Evolutionary conservation across 92 coral and sea anemone genomes (phyloP).

Genomic region (Pocillopora grandis): DNA sequence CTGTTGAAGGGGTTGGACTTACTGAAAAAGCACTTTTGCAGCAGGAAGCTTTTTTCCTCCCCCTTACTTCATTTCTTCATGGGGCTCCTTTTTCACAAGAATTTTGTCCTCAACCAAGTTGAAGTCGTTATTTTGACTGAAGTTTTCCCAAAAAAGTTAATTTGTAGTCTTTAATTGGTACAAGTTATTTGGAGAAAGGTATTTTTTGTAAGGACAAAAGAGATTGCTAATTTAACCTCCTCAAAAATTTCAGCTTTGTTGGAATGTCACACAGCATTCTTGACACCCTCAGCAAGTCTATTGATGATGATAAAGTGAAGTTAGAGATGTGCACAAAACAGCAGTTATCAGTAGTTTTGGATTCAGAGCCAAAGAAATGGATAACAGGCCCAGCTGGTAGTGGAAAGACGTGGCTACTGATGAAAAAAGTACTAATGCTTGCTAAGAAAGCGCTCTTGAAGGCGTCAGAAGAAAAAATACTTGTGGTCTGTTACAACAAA

Average conservation of each 20-base stretch:
- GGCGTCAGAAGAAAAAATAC: slow-evolving; percentile 24
- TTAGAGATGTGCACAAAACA: neutral
- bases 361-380: slow-evolving; percentile 37
- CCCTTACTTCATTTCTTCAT: too few species aligned
- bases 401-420: slow-evolving; percentile 56
- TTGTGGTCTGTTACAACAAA: slow-evolving; percentile 43
- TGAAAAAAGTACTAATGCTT: slow-evolving; percentile 45
- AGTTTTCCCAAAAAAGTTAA: too few species aligned
- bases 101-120: too few species aligned
- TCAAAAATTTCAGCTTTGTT: slow-evolving; percentile 3
- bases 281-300: neutral
- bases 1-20: too few species aligned
- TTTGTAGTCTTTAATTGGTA: too few species aligned
- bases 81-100: too few species aligned
- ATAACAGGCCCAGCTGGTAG: slow-evolving; percentile 74
- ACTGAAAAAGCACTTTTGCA: too few species aligned
- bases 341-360: slow-evolving; percentile 14
- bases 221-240: too few species aligned
- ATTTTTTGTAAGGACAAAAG: too few species aligned
- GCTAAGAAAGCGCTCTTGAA: neutral
- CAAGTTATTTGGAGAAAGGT: too few species aligned
- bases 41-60: too few species aligned
- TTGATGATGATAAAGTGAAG: neutral
- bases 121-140: too few species aligned
- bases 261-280: neutral